Evolutionary conservation across 2,888 invertebrate species (phyloP), one percentile per base, ranked within the genome.

Genomic region (Drosophila gaucha): DNA sequence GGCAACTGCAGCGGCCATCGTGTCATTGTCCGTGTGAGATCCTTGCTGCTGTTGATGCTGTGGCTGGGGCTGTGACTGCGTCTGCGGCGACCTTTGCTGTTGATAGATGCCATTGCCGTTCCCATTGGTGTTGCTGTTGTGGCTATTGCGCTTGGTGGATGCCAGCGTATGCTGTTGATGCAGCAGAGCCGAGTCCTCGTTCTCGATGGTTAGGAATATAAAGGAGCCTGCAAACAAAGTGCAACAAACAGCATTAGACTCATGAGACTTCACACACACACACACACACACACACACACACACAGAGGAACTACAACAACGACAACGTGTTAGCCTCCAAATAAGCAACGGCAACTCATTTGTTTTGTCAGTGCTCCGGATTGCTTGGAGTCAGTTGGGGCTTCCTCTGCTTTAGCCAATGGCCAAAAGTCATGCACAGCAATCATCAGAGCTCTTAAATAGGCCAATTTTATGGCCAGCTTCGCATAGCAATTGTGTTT

Each of bases 121-220:
- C 24, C 78, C 78, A 43, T 67, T 76, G 26, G 47, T 44, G 26
- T 74, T 76, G 22, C 54, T 38, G 28, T 67, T 36, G 38, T 31
- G 57, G 16, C 49, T 36, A 47, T 78, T 89, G 71, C 90, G 89
- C 83, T 90, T 92, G 43, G 91, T 91, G 89, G 94, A 94, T 88
- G 93, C 94, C 77, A 94, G 90, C 39, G 93, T 94, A 71, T 92
- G 91, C 87, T 93, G 93, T 77, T 94, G 93, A 79, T 90, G 89
- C 65, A 90, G 78, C 74, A 91, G 75, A 31, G 90, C 86, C 69
- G 91, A 90, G 84, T 91, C 90, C 90, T 90, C 90, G 57, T 89
- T 91, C 92, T 97, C 97, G 86, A 97, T 96, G 51, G 96, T 95
- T 85, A 97, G 93, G 92, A 97, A 97, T 92, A 97, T 95, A 91